Percentiles rank a stretch among this genome's conserved stretches.
phyloP scores from a whole-genome alignment of 2,888 invertebrate species.

The Crossocerus cetratus region DNA sequence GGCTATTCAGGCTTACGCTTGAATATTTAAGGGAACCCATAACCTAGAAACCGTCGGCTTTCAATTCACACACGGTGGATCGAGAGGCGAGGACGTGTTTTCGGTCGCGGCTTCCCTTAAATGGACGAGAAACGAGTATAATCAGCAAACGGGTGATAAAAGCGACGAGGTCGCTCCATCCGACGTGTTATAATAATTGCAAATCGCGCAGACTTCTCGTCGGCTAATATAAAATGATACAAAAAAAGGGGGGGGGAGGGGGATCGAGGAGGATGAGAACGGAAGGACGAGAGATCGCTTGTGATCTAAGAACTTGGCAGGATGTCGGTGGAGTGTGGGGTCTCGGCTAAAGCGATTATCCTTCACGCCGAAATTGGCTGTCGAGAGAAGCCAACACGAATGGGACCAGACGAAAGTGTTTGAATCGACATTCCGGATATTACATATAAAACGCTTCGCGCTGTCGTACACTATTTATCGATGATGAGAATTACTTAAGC shows the following conservation, averaged over 20 bases:
- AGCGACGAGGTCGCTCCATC: too few species aligned
- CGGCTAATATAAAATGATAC: neutral
- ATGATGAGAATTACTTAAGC: conserved; percentile 21
- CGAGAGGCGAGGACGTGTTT: too few species aligned
- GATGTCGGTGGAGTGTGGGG: neutral
- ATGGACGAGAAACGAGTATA: too few species aligned
- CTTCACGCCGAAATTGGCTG: conserved; percentile 36
- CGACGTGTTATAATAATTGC: too few species aligned
- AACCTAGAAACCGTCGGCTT: too few species aligned
- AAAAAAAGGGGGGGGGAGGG: neutral
- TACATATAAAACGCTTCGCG: neutral
- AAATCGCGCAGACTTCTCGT: neutral
- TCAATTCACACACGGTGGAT: too few species aligned
- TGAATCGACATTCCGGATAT: conserved; percentile 58
- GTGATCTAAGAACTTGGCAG: too few species aligned
- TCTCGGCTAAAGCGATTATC: conserved; percentile 11
- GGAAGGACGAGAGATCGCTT: neutral
- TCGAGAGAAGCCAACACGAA: conserved; percentile 61
- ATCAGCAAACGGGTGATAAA: too few species aligned
- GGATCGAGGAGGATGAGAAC: too few species aligned
- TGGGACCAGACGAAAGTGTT: conserved; percentile 72
- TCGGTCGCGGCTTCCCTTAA: too few species aligned
- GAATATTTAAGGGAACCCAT: too few species aligned
- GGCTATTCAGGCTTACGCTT: too few species aligned
- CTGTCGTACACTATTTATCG: conserved; percentile 11